A percentile compares a stretch with the other conserved stretches of the same genome.
Conservation (phyloP, 2,113 vertebrate species). For the Strix aluco region DNA sequence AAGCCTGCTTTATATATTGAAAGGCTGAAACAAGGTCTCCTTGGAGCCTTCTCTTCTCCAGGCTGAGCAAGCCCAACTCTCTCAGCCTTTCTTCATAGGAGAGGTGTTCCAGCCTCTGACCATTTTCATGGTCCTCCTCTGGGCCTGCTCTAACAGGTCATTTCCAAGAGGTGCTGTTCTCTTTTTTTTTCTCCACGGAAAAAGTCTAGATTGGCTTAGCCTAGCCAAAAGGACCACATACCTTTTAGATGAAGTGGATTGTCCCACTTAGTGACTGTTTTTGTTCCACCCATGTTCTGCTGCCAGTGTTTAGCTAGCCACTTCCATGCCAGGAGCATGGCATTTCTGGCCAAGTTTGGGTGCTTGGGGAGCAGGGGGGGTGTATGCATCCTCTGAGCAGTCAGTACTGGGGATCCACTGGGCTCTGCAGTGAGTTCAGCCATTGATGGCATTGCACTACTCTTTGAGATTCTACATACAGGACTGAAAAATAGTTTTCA, state of each 20-base stretch:
- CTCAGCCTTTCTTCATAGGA: background rate
- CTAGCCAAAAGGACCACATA: fast-evolving
- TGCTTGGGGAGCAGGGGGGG: background rate
- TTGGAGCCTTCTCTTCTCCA: background rate
- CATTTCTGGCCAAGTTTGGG: background rate
- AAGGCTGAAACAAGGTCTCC: background rate
- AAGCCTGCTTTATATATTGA: background rate
- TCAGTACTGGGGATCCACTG: background rate
- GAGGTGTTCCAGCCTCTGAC: background rate
- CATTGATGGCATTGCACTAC: background rate
- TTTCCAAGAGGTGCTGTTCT: background rate
- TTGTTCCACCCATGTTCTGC: background rate
- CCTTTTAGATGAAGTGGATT: background rate
- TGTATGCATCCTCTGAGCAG: background rate
- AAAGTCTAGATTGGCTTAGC: background rate
- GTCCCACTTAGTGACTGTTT: background rate
- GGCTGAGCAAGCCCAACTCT: background rate
- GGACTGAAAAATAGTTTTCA: background rate
- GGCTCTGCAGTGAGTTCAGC: background rate
- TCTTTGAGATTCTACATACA: background rate
- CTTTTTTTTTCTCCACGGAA: background rate
- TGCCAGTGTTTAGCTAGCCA: background rate
- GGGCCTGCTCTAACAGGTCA: background rate
- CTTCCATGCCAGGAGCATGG: background rate
- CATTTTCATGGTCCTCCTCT: background rate